Base-by-base conservation (phyloP, 2,888 invertebrate genomes). In the Baccha elongata region DNA sequence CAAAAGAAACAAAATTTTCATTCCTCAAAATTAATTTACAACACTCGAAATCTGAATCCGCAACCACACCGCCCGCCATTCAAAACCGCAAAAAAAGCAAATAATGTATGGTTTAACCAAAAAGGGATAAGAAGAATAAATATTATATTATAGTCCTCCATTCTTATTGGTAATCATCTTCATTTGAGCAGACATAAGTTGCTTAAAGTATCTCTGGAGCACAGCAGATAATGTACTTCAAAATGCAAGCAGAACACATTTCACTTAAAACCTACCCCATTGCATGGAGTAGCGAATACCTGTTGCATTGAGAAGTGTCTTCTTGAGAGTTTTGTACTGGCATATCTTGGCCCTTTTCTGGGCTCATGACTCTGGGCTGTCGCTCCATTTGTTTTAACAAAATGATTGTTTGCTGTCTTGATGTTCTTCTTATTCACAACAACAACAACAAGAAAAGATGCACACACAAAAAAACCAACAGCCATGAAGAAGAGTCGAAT, bases 91-190 rank as follows among this genome's bases (percentile, higher is more conserved):
- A 42, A 26, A 26, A 26, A 32, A 42, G 17, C 60, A 29, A 26
- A 40, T 55, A 40, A 17, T 15, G 19, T 15, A 53, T 53, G 15
- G n/a, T n/a, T 23, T 55, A 48, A 50, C 10, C 55, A 7, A 40
- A 65, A 37, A 53, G 67, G 40, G 60, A 40, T 23, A n/a, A 32
- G 21, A 35, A 52, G 42, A 52, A 73, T 17, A 11, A n/a, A n/a
- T n/a, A n/a, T n/a, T n/a, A n/a, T n/a, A n/a, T n/a, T 15, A 15
- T 11, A 19, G 21, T 48, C 19, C 71, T 81, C 60, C 23, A 81
- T 71, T 75, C 81, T 75, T 81, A 81, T 81, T 81, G 81, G 81
- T 75, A 81, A 32, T 81, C 81, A 81, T 72, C 75, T 81, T 81
- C 81, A 81, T 81, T 81, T 75, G 81, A 81, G 71, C 81, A 81